Percentiles rank a stretch among this genome's conserved stretches.
Conservation (phyloP, 92 coral and sea anemone genomes). For the Epizoanthus fatuus region DNA sequence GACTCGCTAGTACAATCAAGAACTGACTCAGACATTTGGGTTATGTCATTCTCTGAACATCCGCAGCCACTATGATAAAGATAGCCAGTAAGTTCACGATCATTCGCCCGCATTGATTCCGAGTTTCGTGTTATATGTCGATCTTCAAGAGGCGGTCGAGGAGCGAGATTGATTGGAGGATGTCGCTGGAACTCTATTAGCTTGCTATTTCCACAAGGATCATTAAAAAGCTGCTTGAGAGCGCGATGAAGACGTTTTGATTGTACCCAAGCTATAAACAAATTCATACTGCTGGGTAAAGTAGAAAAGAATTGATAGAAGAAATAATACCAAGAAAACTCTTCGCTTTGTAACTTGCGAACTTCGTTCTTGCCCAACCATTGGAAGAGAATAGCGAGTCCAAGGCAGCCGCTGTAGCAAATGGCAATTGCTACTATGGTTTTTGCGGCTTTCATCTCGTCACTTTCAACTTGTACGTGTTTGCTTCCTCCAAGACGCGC, state of each 20-base stretch:
- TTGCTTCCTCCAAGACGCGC: conserved; percentile 2
- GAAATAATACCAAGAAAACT: neutral
- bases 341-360: neutral
- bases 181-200: conserved; percentile 14
- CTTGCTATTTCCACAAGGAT: conserved; percentile 1
- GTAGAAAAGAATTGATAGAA: neutral
- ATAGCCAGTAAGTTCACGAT: neutral
- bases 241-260: conserved; percentile 15
- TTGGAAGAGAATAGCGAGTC: conserved; percentile 17
- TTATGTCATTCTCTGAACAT: neutral
- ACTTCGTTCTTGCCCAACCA: conserved; percentile 8
- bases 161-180: neutral
- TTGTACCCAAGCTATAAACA: conserved; percentile 16
- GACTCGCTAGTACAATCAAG: neutral
- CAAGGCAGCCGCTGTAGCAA: neutral
- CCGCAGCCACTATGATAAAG: neutral
- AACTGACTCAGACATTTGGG: neutral
- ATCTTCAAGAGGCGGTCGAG: neutral
- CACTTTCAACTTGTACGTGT: neutral
- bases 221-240: neutral
- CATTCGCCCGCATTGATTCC: neutral
- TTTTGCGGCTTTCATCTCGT: neutral
- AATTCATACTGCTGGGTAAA: conserved; percentile 6
- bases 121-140: neutral
- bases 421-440: conserved; percentile 9